phyloP scores from a whole-genome alignment of 2,113 vertebrate species.

The Hydropotes inermis region DNA sequence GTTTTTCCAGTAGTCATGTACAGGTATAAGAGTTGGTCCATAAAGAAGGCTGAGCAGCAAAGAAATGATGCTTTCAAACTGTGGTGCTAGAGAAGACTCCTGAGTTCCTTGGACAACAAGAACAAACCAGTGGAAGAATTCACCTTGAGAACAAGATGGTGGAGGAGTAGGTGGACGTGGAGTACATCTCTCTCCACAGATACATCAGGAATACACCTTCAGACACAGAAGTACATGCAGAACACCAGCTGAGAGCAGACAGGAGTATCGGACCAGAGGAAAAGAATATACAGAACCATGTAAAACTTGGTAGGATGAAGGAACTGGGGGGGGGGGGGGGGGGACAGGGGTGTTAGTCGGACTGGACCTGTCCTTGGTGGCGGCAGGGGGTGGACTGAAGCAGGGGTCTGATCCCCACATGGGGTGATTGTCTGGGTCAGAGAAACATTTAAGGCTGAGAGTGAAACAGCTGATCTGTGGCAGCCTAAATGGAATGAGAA shows the following conservation, averaged over 20 bases:
- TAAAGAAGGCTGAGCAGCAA: not conserved
- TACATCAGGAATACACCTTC: not conserved
- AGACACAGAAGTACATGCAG: not conserved
- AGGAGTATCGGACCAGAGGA: not conserved
- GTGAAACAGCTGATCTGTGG: not conserved
- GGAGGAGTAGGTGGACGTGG: not conserved
- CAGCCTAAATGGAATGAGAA: not conserved
- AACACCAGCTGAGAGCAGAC: not conserved
- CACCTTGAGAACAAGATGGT: not conserved
- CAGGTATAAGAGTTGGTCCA: not conserved
- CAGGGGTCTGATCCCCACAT: not conserved
- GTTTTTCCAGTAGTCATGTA: not conserved
- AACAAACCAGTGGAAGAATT: not conserved
- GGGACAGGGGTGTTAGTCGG: not conserved
- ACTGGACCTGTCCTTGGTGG: not conserved
- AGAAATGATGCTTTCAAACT: not conserved
- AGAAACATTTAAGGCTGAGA: not conserved
- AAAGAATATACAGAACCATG: not conserved
- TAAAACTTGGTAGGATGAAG: not conserved
- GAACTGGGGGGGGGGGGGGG: rapidly evolving
- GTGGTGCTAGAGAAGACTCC: not conserved
- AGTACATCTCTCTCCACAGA: not conserved
- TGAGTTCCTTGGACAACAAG: not conserved
- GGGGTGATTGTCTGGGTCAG: not conserved
- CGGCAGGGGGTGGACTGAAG: not conserved